A percentile compares a stretch with the other conserved stretches of the same genome.
These are phyloP conservation scores for Capra hircus DNA, from an alignment of 2,113 vertebrate species.

Conservation along the genomic window DNA sequence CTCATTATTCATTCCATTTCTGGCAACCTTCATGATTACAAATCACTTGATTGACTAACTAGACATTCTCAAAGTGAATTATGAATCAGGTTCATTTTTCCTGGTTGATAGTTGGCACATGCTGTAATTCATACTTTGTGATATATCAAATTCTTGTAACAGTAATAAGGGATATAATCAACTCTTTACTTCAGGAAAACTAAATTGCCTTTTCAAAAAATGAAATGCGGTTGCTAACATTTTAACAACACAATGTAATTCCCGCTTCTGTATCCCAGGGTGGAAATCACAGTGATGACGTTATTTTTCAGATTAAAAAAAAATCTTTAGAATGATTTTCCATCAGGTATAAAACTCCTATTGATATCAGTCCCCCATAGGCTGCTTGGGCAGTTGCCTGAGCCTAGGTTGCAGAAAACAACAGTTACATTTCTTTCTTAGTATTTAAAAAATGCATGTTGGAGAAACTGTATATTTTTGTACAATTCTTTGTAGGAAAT, in stretches of 20 bases:
- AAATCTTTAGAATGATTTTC: conserved; percentile 66
- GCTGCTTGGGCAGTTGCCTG: not conserved
- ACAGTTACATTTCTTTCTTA: not conserved
- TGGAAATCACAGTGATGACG: conserved; percentile 63
- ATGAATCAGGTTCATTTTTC: conserved; percentile 87
- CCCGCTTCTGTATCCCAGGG: conserved; percentile 64
- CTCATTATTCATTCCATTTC: conserved; percentile 95
- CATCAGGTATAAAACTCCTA: not conserved
- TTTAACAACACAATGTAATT: conserved; percentile 77
- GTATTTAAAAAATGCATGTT: conserved; percentile 8
- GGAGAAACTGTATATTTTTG: not conserved
- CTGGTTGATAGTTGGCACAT: conserved; percentile 81
- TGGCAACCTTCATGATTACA: conserved; percentile 97
- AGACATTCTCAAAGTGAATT: conserved; percentile 93
- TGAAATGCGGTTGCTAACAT: conserved; percentile 78
- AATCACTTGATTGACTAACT: conserved; percentile 99
- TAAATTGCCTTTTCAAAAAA: conserved; percentile 80
- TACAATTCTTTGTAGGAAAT: conserved; percentile 24
- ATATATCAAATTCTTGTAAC: conserved; percentile 81
- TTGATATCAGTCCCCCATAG: not conserved
- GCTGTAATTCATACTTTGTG: conserved; percentile 79
- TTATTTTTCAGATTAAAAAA: conserved; percentile 69
- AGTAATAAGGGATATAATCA: conserved; percentile 83
- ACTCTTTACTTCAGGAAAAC: conserved; percentile 81
- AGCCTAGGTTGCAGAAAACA: conserved; percentile 38